Evolutionary conservation across 2,888 invertebrate species (phyloP), one percentile per base, ranked within the genome.

Genomic region (Caenorhabditis wallacei): DNA sequence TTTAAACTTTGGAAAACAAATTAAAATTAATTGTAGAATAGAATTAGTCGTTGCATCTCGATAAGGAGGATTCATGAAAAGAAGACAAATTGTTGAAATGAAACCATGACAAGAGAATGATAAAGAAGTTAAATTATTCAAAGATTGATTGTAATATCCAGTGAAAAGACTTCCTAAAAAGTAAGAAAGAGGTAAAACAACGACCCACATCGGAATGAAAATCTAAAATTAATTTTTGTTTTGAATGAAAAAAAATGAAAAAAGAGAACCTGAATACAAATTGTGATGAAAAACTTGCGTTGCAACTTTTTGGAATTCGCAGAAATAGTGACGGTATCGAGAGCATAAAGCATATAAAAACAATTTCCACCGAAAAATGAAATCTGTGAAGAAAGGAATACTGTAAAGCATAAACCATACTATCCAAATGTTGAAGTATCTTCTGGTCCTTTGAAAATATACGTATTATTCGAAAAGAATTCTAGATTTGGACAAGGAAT

Each of bases 121-220:
- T 18, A 74, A 18, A 3, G 66, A 64, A 8, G 64, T 74, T 16
- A 64, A 16, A 20, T 64, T 74, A 46, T 74, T 74, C 22, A 63
- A 30, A 7, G 56, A 24, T 56, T 74, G 74, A 40, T 24, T 74
- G 66, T 74, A 64, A 18, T 74, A 74, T 18, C 56, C 64, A 56
- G 66, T 56, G 56, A 74, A 63, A 11, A 74, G 20, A 20, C 61
- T 61, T n/a, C 40, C 48, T 1, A 74, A 26, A n/a, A 74, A 64
- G 26, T 74, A 66, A 2, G 64, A 74, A n/a, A 64, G 54, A 4
- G 74, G 74, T 13, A 74, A 56, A 20, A 74, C 51, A 22, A 74
- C 48, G 0, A 74, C 56, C 64, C 64, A 64, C 64, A 74, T 74
- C 11, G 74, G 74, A 40, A 74, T 74, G 26, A 74, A 64, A 8